Base-by-base conservation (phyloP, 2,797 vertebrate genomes). In the Aplochiton taeniatus region DNA sequence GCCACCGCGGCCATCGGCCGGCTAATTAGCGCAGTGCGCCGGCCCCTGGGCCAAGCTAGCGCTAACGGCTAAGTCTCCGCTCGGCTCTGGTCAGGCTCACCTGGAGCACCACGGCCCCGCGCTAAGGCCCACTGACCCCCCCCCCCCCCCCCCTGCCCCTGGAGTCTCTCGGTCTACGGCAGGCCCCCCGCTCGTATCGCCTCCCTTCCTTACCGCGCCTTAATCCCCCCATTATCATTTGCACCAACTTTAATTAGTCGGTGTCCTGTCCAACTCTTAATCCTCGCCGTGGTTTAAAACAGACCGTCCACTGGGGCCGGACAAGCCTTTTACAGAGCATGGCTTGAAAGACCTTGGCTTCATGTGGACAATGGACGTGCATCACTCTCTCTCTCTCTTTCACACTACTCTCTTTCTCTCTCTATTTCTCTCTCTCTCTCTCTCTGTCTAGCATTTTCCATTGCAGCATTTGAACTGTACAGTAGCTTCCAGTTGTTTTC, bases 171-270 rank as follows among this genome's bases (percentile, higher is more conserved):
- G 31, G 69, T 75, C 83, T 75, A 77, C 75, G 75, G 66, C 66
- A 58, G 61, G 54, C 62, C 47, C 62, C 74, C 65, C 49, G 53
- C 53, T 64, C 70, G 83, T 81, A 79, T 79, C 64, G 47, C 74
- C 74, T 76, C 66, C 48, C 64, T 68, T 82, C 84, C 69, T 73
- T 71, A 77, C 74, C 68, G 79, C 18, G 5, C 45, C 55, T 70
- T 79, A 85, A 86, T 80, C 78, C 77, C 74, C 76, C 59, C 67
- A n/a, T 83, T 69, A 66, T 82, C 64, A 74, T 84, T 74, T 79
- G 76, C 65, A 73, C 41, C 73, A 78, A 65, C 80, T 88, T 83
- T 81, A 86, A 87, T 88, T 82, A 79, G 75, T 77, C 80, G 48
- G 76, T 83, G 73, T 82, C 81, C 65, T 72, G 53, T 70, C 68